Evolutionary conservation across 2,797 vertebrate species (phyloP), one percentile per base, ranked within the genome.

Genomic region (Chloroceryle inda): DNA sequence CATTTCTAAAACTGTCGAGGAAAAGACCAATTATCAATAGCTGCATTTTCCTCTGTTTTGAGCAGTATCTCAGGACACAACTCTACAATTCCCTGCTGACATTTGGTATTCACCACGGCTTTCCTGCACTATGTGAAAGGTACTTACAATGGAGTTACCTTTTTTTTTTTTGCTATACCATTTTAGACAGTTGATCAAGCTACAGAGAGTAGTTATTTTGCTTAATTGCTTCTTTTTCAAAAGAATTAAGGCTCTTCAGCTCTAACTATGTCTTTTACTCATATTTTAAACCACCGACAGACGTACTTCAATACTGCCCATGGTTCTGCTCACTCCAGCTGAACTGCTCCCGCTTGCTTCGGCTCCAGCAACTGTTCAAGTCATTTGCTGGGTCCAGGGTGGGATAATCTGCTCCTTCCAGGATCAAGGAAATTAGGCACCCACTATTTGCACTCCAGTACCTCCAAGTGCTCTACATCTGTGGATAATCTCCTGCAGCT

Each of bases 251-350:
- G 49, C 35, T 37, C 59, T 23, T 44, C 21, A 33, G 44, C 8
- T 58, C 19, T 58, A 42, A 63, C 55, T 66, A 10, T 24, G 17
- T 47, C 21, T 47, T 47, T 23, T 13, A 23, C 22, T 13, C 22
- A 12, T 23, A 23, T 47, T 47, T 47, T 47, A 47, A 23, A 47
- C 55, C 26, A 53, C 10, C 2, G 1, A 10, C 59, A 72, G 5
- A 29, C 1, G 3, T 29, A 11, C 23, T 18, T 10, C 38, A 16
- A 20, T 0, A 2, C 1, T 7, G 4, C 8, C 27, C 0, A 0
- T 3, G 42, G 50, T 9, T 62, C 66, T 53, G 62, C 80, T 64
- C 37, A 29, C 22, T 44, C 44, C 40, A 20, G 21, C 3, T 17
- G 19, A 69, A 33, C 44, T 16, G 20, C 35, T 33, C 13, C 45